Evolutionary conservation across 2,113 vertebrate species (phyloP).

Genomic region (Uropsilus gracilis): DNA sequence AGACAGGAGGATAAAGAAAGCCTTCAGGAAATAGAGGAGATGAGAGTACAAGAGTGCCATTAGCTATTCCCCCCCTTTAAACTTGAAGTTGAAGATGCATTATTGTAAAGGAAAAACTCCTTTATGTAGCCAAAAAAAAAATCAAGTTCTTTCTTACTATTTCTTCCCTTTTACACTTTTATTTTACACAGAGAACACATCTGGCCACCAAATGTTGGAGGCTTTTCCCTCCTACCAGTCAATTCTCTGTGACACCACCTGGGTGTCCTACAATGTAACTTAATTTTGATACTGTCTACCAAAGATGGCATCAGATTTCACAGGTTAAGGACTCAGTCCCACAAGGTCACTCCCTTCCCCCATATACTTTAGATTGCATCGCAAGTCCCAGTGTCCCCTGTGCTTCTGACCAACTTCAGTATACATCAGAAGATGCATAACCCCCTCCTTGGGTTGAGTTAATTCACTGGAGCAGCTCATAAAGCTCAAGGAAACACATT

Average conservation of each 20-base stretch:
- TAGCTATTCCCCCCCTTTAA: not conserved
- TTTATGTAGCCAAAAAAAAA: too few relatives aligned
- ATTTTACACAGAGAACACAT: not conserved
- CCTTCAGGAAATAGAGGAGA: not conserved
- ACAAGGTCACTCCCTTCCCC: not conserved
- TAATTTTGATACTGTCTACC: not conserved
- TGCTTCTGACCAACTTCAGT: not conserved
- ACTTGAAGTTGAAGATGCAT: not conserved
- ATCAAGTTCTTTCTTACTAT: not conserved
- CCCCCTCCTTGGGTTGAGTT: not conserved
- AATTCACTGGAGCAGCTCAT: not conserved
- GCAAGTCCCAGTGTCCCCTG: not conserved
- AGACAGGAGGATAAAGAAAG: not conserved
- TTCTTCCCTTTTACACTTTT: not conserved
- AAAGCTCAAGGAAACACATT: not conserved
- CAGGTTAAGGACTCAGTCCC: not conserved
- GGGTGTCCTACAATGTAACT: not conserved
- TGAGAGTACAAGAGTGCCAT: not conserved
- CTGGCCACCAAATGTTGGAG: too few relatives aligned
- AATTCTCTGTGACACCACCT: not conserved
- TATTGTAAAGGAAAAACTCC: not conserved
- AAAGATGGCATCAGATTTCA: not conserved
- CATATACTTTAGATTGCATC: not conserved
- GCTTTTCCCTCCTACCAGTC: too few relatives aligned
- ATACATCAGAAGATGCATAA: not conserved